phyloP scores from a whole-genome alignment of 2,888 invertebrate genomes.

The Colostygia pectinataria region DNA sequence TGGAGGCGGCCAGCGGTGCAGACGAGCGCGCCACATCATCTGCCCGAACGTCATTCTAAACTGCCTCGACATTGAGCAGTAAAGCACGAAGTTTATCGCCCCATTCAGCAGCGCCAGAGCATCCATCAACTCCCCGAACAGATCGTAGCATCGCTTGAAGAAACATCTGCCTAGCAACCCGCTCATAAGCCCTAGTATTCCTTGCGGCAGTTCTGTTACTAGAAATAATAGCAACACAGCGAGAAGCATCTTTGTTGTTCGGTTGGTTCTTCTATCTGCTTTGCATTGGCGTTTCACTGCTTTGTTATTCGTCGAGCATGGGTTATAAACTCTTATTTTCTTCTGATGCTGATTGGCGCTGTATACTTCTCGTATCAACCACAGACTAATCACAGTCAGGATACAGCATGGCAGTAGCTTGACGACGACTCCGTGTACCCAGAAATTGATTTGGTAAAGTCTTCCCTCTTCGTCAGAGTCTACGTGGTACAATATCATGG shows the following conservation, averaged over 20 bases:
- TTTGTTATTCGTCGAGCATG: slow-evolving; percentile 68
- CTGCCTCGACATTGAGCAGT: slow-evolving; percentile 97
- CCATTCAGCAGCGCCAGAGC: slow-evolving; percentile 95
- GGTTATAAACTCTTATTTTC: slow-evolving; percentile 76
- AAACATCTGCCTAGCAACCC: slow-evolving; percentile 85
- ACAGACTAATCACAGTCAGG: slow-evolving; percentile 87
- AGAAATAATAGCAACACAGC: slow-evolving; percentile 94
- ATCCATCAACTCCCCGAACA: slow-evolving; percentile 94
- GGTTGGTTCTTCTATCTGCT: slow-evolving; percentile 82
- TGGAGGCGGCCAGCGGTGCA: slow-evolving; percentile 72
- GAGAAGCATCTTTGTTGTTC: slow-evolving; percentile 95
- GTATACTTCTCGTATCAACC: slow-evolving; percentile 88
- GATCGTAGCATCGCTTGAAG: slow-evolving; percentile 90
- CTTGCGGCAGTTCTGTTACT: slow-evolving; percentile 94
- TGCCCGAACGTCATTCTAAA: slow-evolving; percentile 86
- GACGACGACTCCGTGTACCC: slow-evolving; percentile 91
- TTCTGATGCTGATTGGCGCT: slow-evolving; percentile 87
- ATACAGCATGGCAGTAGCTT: slow-evolving; percentile 91
- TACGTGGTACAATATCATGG: slow-evolving; percentile 73
- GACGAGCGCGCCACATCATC: slow-evolving; percentile 73
- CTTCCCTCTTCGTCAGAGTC: slow-evolving; percentile 83
- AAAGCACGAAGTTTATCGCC: slow-evolving; percentile 96
- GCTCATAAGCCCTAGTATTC: slow-evolving; percentile 79
- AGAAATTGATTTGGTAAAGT: slow-evolving; percentile 88
- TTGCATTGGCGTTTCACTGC: slow-evolving; percentile 67